Percentiles rank a stretch among this genome's conserved stretches.
Conservation (phyloP, 2,888 invertebrate species). For the Hoplodrina ambigua region DNA sequence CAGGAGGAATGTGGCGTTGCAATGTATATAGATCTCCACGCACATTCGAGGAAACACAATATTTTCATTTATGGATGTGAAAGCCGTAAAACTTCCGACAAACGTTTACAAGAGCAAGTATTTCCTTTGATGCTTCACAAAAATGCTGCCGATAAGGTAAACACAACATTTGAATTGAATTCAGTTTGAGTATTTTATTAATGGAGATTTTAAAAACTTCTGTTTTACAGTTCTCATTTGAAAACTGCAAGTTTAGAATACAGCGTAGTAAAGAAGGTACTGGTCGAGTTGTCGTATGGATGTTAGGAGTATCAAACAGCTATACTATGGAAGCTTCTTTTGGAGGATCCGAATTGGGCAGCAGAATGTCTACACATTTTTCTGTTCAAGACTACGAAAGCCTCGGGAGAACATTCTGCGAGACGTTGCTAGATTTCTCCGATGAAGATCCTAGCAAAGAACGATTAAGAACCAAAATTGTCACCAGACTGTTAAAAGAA, state of each 20-base stretch:
- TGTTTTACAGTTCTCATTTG: constrained; percentile 95
- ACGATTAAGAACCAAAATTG: constrained; percentile 94
- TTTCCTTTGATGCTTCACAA: constrained; percentile 98
- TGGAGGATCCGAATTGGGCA: constrained; percentile 96
- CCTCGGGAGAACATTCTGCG: constrained; percentile 97
- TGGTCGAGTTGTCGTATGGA: constrained; percentile 98
- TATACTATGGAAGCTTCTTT: constrained; percentile 99
- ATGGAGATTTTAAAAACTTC: constrained; percentile 19
- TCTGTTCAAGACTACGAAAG: constrained; percentile 92
- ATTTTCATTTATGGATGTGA: constrained; percentile 99
- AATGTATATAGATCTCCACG: constrained; percentile 98
- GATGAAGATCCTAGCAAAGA: constrained; percentile 96
- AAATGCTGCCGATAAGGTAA: constrained; percentile 96
- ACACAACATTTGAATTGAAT: constrained; percentile 9
- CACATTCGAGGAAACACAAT: constrained; percentile 98
- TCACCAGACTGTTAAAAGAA: constrained; percentile 94
- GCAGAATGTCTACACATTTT: constrained; percentile 96
- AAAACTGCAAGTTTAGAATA: constrained; percentile 97
- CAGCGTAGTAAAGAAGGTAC: constrained; percentile 98
- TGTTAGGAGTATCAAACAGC: constrained; percentile 98
- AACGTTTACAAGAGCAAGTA: constrained; percentile 96
- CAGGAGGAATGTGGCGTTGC: constrained; percentile 97
- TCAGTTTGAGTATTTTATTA: constrained; percentile 3
- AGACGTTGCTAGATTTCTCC: constrained; percentile 97
- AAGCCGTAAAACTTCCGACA: constrained; percentile 94